Percentiles rank a stretch among this genome's conserved stretches.
Evolutionary conservation across 2,113 vertebrate species (phyloP).

Genomic region (Mustela nigripes): DNA sequence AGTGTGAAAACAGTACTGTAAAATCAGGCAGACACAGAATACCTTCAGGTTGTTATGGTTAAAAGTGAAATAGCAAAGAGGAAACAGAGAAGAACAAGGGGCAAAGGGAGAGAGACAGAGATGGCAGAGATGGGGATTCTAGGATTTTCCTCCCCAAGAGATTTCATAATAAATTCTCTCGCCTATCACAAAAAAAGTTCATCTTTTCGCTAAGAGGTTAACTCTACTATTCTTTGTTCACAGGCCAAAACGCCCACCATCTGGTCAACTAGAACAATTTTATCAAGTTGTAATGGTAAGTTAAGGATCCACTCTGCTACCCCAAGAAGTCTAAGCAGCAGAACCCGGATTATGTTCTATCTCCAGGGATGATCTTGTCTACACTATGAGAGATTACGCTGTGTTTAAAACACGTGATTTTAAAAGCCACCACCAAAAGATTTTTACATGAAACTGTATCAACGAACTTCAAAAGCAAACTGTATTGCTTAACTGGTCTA

Average conservation of each 20-base stretch:
- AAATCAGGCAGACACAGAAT: conserved; percentile 60
- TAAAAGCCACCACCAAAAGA: conserved; percentile 61
- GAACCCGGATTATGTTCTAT: neutral
- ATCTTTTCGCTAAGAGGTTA: conserved; percentile 26
- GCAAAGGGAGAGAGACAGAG: neutral
- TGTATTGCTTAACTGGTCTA: conserved; percentile 82
- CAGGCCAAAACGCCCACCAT: neutral
- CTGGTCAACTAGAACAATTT: neutral
- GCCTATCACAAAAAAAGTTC: conserved; percentile 36
- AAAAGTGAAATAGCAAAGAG: conserved; percentile 35
- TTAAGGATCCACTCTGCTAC: neutral
- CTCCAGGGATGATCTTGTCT: conserved; percentile 14
- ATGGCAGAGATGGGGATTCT: neutral
- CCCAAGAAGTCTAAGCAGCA: conserved; percentile 17
- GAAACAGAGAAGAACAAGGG: neutral
- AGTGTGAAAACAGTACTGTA: conserved; percentile 53
- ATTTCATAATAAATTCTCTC: conserved; percentile 31
- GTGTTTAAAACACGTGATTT: conserved; percentile 58
- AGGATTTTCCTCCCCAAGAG: conserved; percentile 9
- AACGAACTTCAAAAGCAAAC: conserved; percentile 78
- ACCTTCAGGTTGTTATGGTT: conserved; percentile 43
- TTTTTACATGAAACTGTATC: conserved; percentile 58
- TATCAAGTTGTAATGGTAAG: conserved; percentile 12
- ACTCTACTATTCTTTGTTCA: neutral
- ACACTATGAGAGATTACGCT: conserved; percentile 20